phyloP scores from a whole-genome alignment of 2,797 vertebrate species.

The Ctenosaura bakeri region DNA sequence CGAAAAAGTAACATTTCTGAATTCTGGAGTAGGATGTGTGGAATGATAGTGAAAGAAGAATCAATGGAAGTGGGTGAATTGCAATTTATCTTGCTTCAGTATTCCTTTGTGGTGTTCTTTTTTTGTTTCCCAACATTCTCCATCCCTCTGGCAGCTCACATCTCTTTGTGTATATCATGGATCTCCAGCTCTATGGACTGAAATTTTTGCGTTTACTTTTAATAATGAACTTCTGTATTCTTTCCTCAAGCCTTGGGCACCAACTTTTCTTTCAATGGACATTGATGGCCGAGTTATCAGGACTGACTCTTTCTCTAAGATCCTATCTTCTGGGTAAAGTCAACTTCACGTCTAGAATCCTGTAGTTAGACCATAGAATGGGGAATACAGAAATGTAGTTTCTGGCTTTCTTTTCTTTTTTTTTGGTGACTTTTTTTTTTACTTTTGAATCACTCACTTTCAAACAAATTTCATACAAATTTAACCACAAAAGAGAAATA shows the following conservation, averaged over 20 bases:
- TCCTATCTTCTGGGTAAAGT: constrained; percentile 91
- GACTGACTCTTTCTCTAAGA: constrained; percentile 94
- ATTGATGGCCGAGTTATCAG: constrained; percentile 90
- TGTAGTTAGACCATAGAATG: neutral
- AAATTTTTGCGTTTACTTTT: constrained; percentile 14
- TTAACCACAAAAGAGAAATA: neutral
- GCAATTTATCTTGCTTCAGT: neutral
- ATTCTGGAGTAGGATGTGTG: too few species aligned
- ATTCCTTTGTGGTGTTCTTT: too few species aligned
- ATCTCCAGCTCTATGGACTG: neutral
- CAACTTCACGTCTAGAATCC: constrained; percentile 40
- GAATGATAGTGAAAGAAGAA: neutral
- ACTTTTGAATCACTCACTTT: neutral
- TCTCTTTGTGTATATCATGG: neutral
- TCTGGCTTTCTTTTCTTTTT: neutral
- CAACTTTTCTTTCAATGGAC: constrained; percentile 92
- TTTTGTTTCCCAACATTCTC: neutral
- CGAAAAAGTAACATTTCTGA: too few species aligned
- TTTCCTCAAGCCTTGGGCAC: constrained; percentile 86
- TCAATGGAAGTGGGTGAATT: neutral
- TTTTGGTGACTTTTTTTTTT: neutral
- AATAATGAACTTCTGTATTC: constrained; percentile 45
- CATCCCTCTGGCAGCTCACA: neutral
- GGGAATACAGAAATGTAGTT: neutral
- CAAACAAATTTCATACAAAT: neutral